phyloP scores from a whole-genome alignment of 2,113 vertebrate species.

The Eclectus roratus region DNA sequence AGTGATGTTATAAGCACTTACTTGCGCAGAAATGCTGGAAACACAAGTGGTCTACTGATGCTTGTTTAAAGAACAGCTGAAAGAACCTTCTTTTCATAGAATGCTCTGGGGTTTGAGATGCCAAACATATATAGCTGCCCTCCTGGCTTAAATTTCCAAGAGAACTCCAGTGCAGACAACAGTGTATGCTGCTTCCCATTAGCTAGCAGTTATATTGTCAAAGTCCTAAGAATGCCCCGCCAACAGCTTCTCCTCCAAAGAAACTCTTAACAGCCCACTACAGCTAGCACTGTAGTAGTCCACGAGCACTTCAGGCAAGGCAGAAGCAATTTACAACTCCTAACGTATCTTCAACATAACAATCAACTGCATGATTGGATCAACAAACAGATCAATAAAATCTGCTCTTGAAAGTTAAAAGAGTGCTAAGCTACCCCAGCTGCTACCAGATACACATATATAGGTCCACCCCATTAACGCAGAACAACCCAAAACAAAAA shows the following conservation, averaged over 20 bases:
- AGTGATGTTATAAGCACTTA: not conserved
- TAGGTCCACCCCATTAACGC: not conserved
- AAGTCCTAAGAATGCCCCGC: not conserved
- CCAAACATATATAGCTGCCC: not conserved
- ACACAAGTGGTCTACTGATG: not conserved
- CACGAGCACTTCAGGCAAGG: not conserved
- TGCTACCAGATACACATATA: not conserved
- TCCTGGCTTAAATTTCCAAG: not conserved
- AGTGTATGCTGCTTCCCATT: not conserved
- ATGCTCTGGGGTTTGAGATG: not conserved
- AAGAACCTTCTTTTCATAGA: not conserved
- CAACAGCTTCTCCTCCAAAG: not conserved
- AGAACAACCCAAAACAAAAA: not conserved
- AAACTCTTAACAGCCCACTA: not conserved
- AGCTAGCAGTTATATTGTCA: not conserved
- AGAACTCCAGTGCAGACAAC: not conserved
- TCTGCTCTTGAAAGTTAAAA: not conserved
- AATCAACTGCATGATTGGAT: not conserved
- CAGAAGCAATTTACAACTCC: not conserved
- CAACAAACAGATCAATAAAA: not conserved
- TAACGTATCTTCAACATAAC: not conserved
- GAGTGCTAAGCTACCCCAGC: not conserved
- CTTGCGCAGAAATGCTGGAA: not conserved
- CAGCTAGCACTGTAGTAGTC: not conserved
- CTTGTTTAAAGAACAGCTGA: not conserved